Base-by-base conservation (phyloP, 2,113 vertebrate species). In the Gulo gulo region DNA sequence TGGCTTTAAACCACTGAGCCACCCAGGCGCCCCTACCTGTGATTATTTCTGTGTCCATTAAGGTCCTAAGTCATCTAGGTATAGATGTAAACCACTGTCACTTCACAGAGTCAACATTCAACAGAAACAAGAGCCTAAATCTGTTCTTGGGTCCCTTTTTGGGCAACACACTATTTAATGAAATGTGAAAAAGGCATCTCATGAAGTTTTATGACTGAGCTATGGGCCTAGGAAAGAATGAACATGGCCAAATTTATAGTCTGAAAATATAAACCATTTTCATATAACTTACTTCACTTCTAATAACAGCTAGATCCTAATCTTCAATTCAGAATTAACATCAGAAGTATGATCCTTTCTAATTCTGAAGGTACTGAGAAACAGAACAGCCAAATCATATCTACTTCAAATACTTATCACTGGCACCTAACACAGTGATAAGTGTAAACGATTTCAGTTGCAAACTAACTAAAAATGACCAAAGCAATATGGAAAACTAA, bases 1-100 rank as follows among this genome's bases (percentile, higher is more conserved):
- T n/a, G n/a, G n/a, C n/a, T n/a, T n/a, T n/a, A n/a, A n/a, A n/a
- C n/a, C n/a, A n/a, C n/a, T n/a, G n/a, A n/a, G n/a, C n/a, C n/a
- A n/a, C n/a, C n/a, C n/a, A n/a, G n/a, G n/a, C n/a, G n/a, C n/a
- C n/a, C n/a, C n/a, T 93, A 91, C 52, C 45, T 85, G 23, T 73
- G 59, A 82, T 59, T 73, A 36, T 90, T 88, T 88, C 18, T 11
- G 73, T 87, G 82, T 78, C 71, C 95, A 94, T 80, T 95, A 87
- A 84, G 7, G 15, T 89, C 57, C 50, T 90, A 83, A 90, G 11
- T 52, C 39, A 61, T 11, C 85, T 90, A 26, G 11, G 6, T 55
- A 39, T 8, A 39, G 24, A 74, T 76, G 24, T 3, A 89, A 36
- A 87, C 2, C 61, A 7, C 23, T 29, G 59, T 80, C 26, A 80